Evolutionary conservation across 1,140 invertebrate genomes (phyloP), one percentile per base, ranked within the genome.

Genomic region (Leptonema lineaticorne): DNA sequence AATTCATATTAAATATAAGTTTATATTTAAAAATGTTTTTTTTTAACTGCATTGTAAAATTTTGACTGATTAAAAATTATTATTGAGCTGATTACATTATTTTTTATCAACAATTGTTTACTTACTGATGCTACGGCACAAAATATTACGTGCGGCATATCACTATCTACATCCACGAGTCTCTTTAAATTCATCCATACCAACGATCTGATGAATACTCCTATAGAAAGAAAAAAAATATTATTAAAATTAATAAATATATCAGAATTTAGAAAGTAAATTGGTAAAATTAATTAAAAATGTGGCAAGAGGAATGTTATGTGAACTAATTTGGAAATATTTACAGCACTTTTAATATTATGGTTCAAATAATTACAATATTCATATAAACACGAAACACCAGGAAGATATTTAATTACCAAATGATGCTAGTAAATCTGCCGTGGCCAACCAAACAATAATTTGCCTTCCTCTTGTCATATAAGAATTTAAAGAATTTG

Each of bases 381-480:
- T n/a, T n/a, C n/a, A n/a, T n/a, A n/a, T n/a, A n/a, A n/a, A n/a
- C n/a, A n/a, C n/a, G n/a, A n/a, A n/a, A n/a, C n/a, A n/a, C n/a
- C n/a, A n/a, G n/a, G n/a, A n/a, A n/a, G n/a, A 48, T 48, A 20
- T 22, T 22, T 53, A 53, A 11, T 30, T 81, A 90, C 90, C 90
- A 76, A 89, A 76, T 11, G 90, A 88, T 62, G 90, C 91, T 33
- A 92, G 76, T 18, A 92, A 81, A 83, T 92, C 91, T 28, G 90
- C 88, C 58, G 90, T 78, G 14, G 91, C 90, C 22, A 93, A 79
- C 89, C 90, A 92, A 48, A 90, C 81, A 60, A 92, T 90, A 48
- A 92, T 92, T 68, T 85, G 81, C 58, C 88, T 80, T 45, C 89
- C 89, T 73, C 89, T 81, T 6, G 79, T 79, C 24, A 84, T 82